Percentiles rank a stretch among this genome's conserved stretches.
Evolutionary conservation across 2,113 vertebrate genomes (phyloP).

Genomic region (Ptilonorhynchus violaceus): DNA sequence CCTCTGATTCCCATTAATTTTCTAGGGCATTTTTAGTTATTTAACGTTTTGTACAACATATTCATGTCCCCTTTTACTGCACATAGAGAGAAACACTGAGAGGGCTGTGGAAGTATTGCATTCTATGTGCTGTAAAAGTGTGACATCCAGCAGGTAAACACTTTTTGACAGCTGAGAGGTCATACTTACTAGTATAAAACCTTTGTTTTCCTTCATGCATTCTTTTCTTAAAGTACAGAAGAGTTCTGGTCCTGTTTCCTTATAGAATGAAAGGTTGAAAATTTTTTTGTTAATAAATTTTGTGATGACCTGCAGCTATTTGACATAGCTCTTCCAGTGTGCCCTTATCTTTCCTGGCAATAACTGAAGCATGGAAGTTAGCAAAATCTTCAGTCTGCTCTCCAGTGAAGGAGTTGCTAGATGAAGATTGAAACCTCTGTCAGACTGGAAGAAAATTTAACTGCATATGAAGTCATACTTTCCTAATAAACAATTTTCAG

Average conservation of each 20-base stretch:
- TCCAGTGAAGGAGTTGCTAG: not conserved
- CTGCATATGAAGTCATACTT: not conserved
- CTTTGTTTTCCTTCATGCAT: not conserved
- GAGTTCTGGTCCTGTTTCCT: not conserved
- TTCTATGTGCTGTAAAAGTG: not conserved
- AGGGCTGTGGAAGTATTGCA: not conserved
- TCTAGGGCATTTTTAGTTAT: constrained; percentile 43
- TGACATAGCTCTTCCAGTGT: not conserved
- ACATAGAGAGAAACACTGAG: not conserved
- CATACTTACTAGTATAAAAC: not conserved
- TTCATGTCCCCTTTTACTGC: not conserved
- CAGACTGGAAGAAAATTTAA: not conserved
- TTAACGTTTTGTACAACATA: constrained; percentile 7
- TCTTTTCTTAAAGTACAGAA: not conserved
- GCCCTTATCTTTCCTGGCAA: not conserved
- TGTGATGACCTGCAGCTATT: not conserved
- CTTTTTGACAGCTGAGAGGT: not conserved
- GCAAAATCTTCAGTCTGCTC: not conserved
- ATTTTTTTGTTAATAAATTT: not conserved
- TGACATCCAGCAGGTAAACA: not conserved
- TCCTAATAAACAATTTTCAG: not conserved
- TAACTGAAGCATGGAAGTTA: not conserved
- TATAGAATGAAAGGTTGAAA: not conserved
- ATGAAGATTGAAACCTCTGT: not conserved
- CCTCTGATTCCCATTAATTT: constrained; percentile 44